Evolutionary conservation across 2,113 vertebrate genomes (phyloP).

Genomic region (Glaucidium brasilianum): DNA sequence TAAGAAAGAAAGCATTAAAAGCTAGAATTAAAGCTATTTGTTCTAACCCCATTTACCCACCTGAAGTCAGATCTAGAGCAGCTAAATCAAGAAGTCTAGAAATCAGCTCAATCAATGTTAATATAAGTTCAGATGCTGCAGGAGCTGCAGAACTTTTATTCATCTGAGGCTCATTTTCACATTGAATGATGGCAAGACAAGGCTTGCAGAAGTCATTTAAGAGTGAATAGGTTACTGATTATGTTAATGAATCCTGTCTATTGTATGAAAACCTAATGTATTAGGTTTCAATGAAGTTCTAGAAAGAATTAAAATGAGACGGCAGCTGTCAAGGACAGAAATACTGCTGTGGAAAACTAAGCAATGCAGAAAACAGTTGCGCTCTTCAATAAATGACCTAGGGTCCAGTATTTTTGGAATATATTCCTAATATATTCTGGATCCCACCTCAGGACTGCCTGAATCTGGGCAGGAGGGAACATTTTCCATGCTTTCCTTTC

Average conservation of each 20-base stretch:
- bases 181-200: not conserved
- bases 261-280: not conserved
- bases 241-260: conserved; percentile 2
- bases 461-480: not conserved
- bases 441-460: not conserved
- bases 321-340: not conserved
- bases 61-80: not conserved
- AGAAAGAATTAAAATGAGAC: not conserved
- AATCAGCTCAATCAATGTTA: not conserved
- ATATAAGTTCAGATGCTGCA: not conserved
- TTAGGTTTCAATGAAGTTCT: not conserved
- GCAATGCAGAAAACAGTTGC: not conserved
- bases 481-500: not conserved
- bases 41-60: not conserved
- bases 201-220: not conserved
- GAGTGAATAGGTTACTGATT: not conserved
- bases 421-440: not conserved
- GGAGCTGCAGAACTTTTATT: not conserved
- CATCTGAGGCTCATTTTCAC: not conserved
- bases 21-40: not conserved
- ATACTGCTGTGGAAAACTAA: not conserved
- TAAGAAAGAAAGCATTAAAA: not conserved
- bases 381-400: not conserved
- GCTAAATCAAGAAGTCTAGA: not conserved
- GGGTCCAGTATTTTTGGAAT: not conserved